Base-by-base conservation (phyloP, 2,888 invertebrate species). In the Anoplius nigerrimus region DNA sequence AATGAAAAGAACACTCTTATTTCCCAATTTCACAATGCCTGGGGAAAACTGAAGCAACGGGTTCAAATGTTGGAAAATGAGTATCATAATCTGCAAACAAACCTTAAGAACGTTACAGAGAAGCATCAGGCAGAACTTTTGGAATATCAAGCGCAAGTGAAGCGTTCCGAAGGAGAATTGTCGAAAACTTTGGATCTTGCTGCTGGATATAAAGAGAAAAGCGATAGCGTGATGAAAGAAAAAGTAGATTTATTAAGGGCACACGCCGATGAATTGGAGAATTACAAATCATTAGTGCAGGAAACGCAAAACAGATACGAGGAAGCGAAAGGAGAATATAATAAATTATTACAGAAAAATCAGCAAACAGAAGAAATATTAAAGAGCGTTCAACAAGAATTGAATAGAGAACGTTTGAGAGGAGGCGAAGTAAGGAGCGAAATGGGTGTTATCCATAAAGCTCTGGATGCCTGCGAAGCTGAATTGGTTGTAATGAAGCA, bases 1-100 rank as follows among this genome's bases (percentile, higher is more conserved):
- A 91, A 92, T 63, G 91, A 93, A 0, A 96, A 96, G 84, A 95
- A 95, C 80, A 88, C 90, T 0, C 93, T 94, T 0, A 92, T 96
- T 62, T 82, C 89, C 2, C 93, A 92, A 79, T 91, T 94, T 51
- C 91, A 93, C 64, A 91, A 91, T 15, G 92, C 93, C 0, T 93
- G 93, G 91, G 89, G 92, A 16, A 91, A 91, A 82, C 90, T 91
- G 54, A 87, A 86, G 57, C 74, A 86, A 81, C 76, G 88, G 85
- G 83, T 89, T 86, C 82, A 80, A 72, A 77, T 69, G n/a, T 66
- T 89, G 16, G 89, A 90, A 70, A 78, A 77, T 0, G 89, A 90
- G 3, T 86, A 89, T 0, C 80, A 79, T 18, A 87, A 86, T 8
- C 72, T 87, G 11, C 87, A 87, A n/a, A 90, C 46, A 87, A 90